A percentile compares a stretch with the other conserved stretches of the same genome.
These are phyloP conservation scores for Orientallactaga bullata DNA, from an alignment of 2,113 vertebrate species.

Conservation along the genomic window DNA sequence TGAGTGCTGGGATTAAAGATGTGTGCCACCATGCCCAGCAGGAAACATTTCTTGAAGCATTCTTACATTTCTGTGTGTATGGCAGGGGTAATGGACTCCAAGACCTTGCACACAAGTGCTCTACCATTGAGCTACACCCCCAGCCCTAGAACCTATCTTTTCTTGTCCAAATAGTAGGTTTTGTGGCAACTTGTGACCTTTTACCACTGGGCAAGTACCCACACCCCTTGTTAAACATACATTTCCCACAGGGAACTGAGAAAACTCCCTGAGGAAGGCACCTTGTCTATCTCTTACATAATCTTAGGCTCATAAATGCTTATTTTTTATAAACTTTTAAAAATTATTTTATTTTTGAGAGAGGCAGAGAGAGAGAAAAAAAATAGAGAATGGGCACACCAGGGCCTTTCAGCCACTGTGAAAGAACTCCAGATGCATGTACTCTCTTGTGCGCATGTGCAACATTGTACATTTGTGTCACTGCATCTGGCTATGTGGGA, in stretches of 20 bases:
- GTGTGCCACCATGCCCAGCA: no score
- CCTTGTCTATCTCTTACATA: neutral
- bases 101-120: neutral
- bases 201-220: neutral
- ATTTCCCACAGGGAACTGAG: neutral
- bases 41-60: neutral
- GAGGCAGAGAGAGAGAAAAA: no score
- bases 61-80: neutral
- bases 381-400: no score
- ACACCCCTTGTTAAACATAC: neutral
- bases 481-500: no score
- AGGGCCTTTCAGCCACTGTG: no score
- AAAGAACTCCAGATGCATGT: no score
- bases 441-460: no score
- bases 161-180: neutral
- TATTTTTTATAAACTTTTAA: no score
- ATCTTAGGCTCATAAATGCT: neutral
- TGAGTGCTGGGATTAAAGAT: no score
- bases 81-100: neutral
- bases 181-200: neutral
- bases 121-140: neutral
- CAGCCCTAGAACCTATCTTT: neutral
- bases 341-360: no score
- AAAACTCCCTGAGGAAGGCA: neutral
- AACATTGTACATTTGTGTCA: no score